phyloP scores from a whole-genome alignment of 2,797 vertebrate species.

The Halcyon smyrnensis region DNA sequence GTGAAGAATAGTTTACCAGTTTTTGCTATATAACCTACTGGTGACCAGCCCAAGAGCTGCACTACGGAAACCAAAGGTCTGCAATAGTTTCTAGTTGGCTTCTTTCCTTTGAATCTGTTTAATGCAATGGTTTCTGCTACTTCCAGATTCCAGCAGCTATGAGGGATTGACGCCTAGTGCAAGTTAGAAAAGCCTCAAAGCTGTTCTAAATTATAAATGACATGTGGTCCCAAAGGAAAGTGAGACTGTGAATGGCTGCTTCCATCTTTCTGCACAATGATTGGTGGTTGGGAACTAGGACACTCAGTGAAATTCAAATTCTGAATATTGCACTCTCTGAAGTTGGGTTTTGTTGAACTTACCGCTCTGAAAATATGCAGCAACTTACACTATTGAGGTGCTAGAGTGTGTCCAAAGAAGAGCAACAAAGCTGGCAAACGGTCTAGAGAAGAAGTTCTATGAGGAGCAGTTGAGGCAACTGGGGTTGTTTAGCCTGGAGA shows the following conservation, averaged over 20 bases:
- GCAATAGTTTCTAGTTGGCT: background rate
- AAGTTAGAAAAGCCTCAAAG: background rate
- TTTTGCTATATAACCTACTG: background rate
- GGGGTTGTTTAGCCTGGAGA: background rate
- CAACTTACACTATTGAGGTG: background rate
- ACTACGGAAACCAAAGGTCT: background rate
- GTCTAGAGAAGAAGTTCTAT: background rate
- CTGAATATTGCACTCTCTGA: background rate
- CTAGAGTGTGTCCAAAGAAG: accelerated
- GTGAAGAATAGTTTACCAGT: constrained; percentile 9
- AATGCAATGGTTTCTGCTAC: background rate
- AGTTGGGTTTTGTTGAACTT: background rate
- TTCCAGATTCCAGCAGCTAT: background rate
- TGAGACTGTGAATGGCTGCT: background rate
- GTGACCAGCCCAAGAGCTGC: background rate
- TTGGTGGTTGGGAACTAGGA: background rate
- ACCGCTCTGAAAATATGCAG: accelerated
- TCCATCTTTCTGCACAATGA: accelerated
- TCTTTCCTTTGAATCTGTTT: background rate
- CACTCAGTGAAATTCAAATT: background rate
- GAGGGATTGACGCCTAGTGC: background rate
- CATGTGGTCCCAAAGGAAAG: background rate
- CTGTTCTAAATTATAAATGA: background rate
- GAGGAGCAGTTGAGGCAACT: background rate
- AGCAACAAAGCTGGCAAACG: background rate